Base-by-base conservation (phyloP, 2,113 vertebrate genomes). In the Suricata suricatta region DNA sequence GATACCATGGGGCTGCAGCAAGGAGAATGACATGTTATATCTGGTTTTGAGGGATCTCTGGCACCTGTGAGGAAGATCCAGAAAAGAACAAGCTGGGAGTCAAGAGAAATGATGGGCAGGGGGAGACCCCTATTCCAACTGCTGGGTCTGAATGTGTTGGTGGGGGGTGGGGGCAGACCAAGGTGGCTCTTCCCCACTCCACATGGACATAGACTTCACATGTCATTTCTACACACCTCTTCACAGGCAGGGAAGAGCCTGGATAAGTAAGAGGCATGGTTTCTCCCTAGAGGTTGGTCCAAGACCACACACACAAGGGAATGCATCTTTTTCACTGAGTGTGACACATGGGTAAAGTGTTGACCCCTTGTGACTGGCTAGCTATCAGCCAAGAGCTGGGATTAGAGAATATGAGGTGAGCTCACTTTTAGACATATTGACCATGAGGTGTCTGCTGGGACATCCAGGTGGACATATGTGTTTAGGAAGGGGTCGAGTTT, bases 391-490 rank as follows among this genome's bases (percentile, higher is more conserved):
- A 27, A 15, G 33, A 89, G n/a, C 71, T 80, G 35, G 77, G 35
- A 13, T 63, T 54, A 21, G 66, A 64, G 82, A 50, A 10, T 0
- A 38, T 0, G 4, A 4, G 33, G 14, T 17, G 71, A 79, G 44
- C 23, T 93, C 41, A 19, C 66, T 54, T 77, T 27, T 25, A 52
- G 60, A 52, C 57, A 1, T 25, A 57, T 66, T 31, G 13, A 38
- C 16, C 35, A 19, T 21, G 64, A 81, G 54, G 52, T 44, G 27
- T n/a, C 50, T 13, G 1, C 1, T 9, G 15, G 64, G 85, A 11
- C 44, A 17, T 15, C 17, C 35, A 7, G 5, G 8, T 35, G 35
- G 38, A 21, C 2, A 0, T 38, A 21, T 2, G 0, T 44, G 33
- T 76, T 38, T 63, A 31, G 92, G 31, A n/a, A 13, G 14, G 14